phyloP scores from a whole-genome alignment of 2,113 vertebrate species.

The Halcyon senegalensis region DNA sequence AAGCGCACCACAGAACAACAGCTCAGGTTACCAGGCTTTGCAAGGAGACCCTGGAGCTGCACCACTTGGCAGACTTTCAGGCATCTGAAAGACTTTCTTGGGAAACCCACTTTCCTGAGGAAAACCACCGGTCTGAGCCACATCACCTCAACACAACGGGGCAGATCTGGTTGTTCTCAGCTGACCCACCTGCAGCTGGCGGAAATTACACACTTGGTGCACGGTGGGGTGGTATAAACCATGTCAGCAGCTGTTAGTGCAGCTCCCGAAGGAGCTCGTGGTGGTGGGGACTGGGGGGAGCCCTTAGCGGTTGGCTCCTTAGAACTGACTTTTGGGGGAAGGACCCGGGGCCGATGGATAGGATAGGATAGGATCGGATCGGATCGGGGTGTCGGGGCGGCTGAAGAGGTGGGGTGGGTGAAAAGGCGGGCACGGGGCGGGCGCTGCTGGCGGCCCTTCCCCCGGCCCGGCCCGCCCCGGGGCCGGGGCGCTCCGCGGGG shows the following conservation, averaged over 20 bases:
- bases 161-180: accelerated
- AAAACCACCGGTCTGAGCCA: accelerated
- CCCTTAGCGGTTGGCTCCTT: neutral
- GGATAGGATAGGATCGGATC: too few relatives aligned
- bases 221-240: accelerated
- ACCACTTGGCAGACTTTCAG: neutral
- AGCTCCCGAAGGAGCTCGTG: neutral
- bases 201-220: accelerated
- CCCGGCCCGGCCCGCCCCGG: too few relatives aligned
- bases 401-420: too few relatives aligned
- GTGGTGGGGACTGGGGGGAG: accelerated
- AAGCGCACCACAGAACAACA: neutral
- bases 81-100: neutral
- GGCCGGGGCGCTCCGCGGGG: neutral
- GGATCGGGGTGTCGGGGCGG: too few relatives aligned
- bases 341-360: neutral
- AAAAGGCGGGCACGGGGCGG: too few relatives aligned
- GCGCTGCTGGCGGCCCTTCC: too few relatives aligned
- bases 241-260: accelerated
- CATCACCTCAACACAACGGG: neutral
- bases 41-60: neutral
- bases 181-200: neutral
- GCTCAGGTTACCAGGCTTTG: neutral
- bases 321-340: accelerated
- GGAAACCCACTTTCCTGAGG: neutral